Evolutionary conservation across 2,113 vertebrate species (phyloP).

Genomic region (Dascyllus trimaculatus): DNA sequence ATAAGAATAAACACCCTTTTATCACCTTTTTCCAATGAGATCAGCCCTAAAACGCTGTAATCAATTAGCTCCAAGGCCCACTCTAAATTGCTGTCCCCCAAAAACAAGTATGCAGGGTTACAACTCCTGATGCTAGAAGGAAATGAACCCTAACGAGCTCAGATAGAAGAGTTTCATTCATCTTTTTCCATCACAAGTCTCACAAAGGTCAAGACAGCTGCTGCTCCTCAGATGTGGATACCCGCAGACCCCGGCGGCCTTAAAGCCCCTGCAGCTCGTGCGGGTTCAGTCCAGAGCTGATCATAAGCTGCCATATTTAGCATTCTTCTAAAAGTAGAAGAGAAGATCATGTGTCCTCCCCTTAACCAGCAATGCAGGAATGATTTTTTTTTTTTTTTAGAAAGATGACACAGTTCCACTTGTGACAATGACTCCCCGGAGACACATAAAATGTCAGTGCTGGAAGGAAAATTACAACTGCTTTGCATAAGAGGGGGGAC

Average conservation of each 20-base stretch:
- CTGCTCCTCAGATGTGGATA: conserved; percentile 56
- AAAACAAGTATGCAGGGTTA: background rate
- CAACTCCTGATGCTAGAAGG: conserved; percentile 11
- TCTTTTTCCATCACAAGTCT: conserved; percentile 45
- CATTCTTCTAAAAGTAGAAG: conserved; percentile 65
- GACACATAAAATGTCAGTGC: conserved; percentile 23
- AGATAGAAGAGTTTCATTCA: conserved; percentile 46
- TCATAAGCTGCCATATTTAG: conserved; percentile 65
- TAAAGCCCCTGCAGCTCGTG: conserved; percentile 15
- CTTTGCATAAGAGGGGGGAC: background rate
- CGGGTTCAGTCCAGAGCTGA: conserved; percentile 33
- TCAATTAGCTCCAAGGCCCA: background rate
- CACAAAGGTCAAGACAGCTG: conserved; percentile 62
- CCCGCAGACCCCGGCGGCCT: conserved; percentile 46
- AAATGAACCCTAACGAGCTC: conserved; percentile 7
- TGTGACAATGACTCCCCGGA: conserved; percentile 6
- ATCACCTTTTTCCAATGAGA: background rate
- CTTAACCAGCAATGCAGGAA: background rate
- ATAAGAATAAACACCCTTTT: background rate
- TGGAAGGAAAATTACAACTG: conserved; percentile 37
- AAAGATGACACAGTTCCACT: conserved; percentile 41
- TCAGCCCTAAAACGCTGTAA: background rate
- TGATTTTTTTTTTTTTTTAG: conserved; percentile 40
- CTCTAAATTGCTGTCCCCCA: background rate
- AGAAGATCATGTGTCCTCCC: conserved; percentile 44